Base-by-base conservation (phyloP, 2,113 vertebrate species). In the Tyto alba region DNA sequence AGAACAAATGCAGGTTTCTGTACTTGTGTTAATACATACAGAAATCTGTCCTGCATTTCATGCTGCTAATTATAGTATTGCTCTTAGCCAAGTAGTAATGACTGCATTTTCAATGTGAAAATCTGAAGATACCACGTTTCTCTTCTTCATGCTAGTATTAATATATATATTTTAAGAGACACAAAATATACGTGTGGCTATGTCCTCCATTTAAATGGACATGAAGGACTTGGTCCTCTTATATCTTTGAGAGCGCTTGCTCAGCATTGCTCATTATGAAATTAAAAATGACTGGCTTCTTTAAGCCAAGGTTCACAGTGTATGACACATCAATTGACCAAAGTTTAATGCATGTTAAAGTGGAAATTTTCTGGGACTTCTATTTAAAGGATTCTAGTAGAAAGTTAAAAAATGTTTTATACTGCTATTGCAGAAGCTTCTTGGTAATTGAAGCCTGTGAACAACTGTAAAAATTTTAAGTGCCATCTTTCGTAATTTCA, bases 31-130 rank as follows among this genome's bases (percentile, higher is more conserved):
- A 25, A 53, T 78, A 5, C 36, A 5, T 56, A 20, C 30, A 66
- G 50, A 73, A 77, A 22, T 38, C 16, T 47, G 22, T 23, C 48
- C 43, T 67, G 5, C 1, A 0, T 15, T 55, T 74, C 2, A 0
- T 45, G 59, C 34, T 84, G 60, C 38, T 85, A 69, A 32, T 59
- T 19, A 12, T 56, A 59, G 7, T 72, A 11, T 23, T 63, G 60
- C 76, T 56, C 13, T 50, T 75, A 52, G 41, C 52, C 60, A 73
- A 64, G 32, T 56, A 60, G 68, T 11, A 32, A 17, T 17, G 48
- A 52, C 40, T 50, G 25, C 16, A 22, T 57, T 69, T 86, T 23
- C 79, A 62, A 0, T n/a, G 88, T 62, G 36, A 30, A 75, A 43
- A 83, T 34, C 30, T 45, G 55, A 60, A 78, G 43, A 25, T 40